A percentile compares a stretch with the other conserved stretches of the same genome.
Conservation (phyloP, 2,797 vertebrate genomes). For the Parauchenoglanis punctatus region DNA sequence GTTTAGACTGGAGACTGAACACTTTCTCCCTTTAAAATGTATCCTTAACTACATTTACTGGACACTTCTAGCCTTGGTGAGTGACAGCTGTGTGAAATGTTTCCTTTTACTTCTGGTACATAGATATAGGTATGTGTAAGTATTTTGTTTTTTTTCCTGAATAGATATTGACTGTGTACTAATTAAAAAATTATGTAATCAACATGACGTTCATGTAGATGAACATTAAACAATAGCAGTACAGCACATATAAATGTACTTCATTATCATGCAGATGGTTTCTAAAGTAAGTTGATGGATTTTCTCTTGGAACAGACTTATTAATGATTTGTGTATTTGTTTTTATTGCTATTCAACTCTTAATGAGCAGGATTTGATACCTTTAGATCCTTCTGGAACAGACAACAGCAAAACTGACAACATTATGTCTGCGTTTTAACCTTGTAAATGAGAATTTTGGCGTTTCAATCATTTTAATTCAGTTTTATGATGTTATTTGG, state of each 20-base stretch:
- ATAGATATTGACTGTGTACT: neutral
- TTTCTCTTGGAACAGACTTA: neutral
- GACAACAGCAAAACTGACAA: neutral
- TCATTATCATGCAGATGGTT: neutral
- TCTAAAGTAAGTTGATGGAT: neutral
- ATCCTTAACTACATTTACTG: neutral
- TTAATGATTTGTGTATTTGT: neutral
- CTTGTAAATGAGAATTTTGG: neutral
- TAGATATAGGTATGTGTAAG: neutral
- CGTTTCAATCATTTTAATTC: neutral
- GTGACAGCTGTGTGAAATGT: neutral
- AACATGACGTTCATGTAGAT: neutral
- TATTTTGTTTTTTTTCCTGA: neutral
- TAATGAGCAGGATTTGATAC: neutral
- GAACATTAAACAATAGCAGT: neutral
- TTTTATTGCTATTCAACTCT: neutral
- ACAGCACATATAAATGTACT: neutral
- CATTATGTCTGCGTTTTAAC: neutral
- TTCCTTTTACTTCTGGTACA: neutral
- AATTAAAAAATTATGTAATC: neutral
- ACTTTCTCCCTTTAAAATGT: neutral
- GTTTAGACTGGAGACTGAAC: neutral
- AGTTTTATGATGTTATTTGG: neutral
- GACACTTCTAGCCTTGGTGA: neutral
- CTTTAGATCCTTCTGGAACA: neutral